These are phyloP conservation scores for Glyptemys insculpta DNA, from an alignment of 2,797 vertebrate species.

Conservation along the genomic window DNA sequence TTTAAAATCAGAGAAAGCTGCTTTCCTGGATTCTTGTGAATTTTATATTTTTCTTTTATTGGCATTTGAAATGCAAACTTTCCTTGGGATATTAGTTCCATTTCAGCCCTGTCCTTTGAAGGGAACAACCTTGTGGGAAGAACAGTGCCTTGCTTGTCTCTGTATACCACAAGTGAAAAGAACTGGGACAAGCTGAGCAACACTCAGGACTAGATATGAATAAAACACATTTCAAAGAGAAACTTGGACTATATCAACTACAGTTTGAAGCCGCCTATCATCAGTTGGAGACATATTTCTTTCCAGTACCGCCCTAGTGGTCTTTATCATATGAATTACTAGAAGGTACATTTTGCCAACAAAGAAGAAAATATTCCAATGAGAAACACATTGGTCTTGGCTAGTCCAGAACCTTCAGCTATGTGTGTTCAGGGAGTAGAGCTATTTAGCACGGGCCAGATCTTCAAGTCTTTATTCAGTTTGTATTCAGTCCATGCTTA, in stretches of 20 bases:
- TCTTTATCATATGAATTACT: slow-evolving; percentile 24
- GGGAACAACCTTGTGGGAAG: slow-evolving; percentile 56
- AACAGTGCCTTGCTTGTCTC: slow-evolving; percentile 31
- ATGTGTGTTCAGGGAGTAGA: slow-evolving; percentile 38
- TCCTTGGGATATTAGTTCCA: slow-evolving; percentile 26
- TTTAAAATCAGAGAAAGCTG: background rate
- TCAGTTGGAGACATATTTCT: slow-evolving; percentile 17
- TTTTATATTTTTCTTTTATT: slow-evolving; percentile 31
- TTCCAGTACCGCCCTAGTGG: background rate
- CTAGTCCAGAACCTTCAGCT: slow-evolving; percentile 45
- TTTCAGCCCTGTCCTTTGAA: slow-evolving; percentile 31
- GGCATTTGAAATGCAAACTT: slow-evolving; percentile 1
- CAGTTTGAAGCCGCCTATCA: background rate
- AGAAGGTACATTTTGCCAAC: slow-evolving; percentile 35
- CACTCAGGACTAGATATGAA: slow-evolving; percentile 28
- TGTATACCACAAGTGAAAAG: background rate
- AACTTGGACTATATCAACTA: background rate
- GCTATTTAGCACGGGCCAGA: background rate
- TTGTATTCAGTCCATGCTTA: background rate
- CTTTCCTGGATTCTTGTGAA: slow-evolving; percentile 12
- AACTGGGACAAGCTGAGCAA: background rate
- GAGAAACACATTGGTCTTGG: slow-evolving; percentile 55
- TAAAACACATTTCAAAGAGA: slow-evolving; percentile 23
- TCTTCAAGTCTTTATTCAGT: slow-evolving; percentile 2
- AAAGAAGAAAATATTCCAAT: background rate